Evolutionary conservation across 2,113 vertebrate genomes (phyloP), one percentile per base, ranked within the genome.

Genomic region (Garra rufa): DNA sequence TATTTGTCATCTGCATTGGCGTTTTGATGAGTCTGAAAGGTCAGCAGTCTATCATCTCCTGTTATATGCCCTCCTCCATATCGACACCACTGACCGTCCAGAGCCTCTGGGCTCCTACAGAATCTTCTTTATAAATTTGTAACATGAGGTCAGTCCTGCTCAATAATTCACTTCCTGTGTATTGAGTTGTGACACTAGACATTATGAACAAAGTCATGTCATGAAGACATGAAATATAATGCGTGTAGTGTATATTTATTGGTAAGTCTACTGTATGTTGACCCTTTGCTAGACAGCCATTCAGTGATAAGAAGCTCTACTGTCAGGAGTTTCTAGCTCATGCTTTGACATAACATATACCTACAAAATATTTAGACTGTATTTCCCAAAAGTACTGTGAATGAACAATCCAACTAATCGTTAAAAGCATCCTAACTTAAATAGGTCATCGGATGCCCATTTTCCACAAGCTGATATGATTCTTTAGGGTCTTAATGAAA

Each of bases 1-100:
- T 92, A 92, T 94, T 92, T 91, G 89, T 94, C 94, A 93, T 91
- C 87, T 85, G 85, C 81, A 87, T 83, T 89, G 92, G 91, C 90
- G 83, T 63, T 84, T 71, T 88, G 90, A 93, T 92, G 88, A 88
- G 86, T 80, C 77, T 71, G 46, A 93, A 93, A 94, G 92, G 92
- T 94, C 90, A 83, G 86, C 89, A 90, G 89, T 94, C 92, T 90
- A 92, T 93, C 91, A 92, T 90, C 91, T 88, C 67, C 82, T 86
- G 86, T 91, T 93, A 90, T 85, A 91, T 91, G 88, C 89, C 65
- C 83, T 86, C 77, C 85, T 84, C 85, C 46, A 74, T 92, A 93
- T 92, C 89, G 90, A 92, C 92, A 92, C 82, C 59, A 67, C 88
- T 77, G 86, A 85, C 82, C 82, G 17, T 74, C 76, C 44, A 69